Evolutionary conservation across 2,797 vertebrate genomes (phyloP), one percentile per base, ranked within the genome.

Genomic region (Setipinna tenuifilis): DNA sequence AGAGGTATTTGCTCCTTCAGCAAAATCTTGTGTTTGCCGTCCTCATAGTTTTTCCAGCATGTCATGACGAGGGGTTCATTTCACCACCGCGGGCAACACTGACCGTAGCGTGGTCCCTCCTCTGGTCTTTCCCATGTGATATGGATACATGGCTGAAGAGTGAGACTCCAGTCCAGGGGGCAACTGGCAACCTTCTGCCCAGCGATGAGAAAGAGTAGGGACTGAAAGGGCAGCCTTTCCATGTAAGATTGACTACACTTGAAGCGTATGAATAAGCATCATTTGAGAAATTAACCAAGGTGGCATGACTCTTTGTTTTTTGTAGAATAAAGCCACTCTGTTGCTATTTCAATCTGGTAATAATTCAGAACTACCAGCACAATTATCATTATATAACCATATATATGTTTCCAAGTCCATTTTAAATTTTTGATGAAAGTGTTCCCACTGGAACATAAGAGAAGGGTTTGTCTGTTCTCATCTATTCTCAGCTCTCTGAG

Each of bases 1-100:
- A 50, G 54, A 41, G 25, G 61, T 83, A 83, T 86, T 82, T 85
- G 75, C 46, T n/a, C 65, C 84, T 82, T 84, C 68, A 84, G 83
- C 83, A 57, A 54, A 83, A 59, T 21, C 6, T 21, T 2, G 21
- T 50, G 58, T 82, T 84, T 85, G 71, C 35, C 71, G 82, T 83
- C 35, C 23, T 46, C 17, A 21, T 21, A 44, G 5, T 21, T 28
- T 83, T 62, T 86, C 78, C 80, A 16, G 23, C 61, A 62, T 84
- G 78, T 50, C 25, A 86, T 84, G 16, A 71, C 35, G 11, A 62
- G 81, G 50, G 71, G 35, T 62, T 62, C 17, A 16, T 83, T 83
- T 23, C 78, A 57, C 17, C 31, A 7, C 35, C 35, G 44, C 0
- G 17, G 41, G 35, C 35, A 78, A 78, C 4, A 44, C 68, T 75